Evolutionary conservation across 1,140 invertebrate species (phyloP).

Genomic region (Belonocnema kinseyi): DNA sequence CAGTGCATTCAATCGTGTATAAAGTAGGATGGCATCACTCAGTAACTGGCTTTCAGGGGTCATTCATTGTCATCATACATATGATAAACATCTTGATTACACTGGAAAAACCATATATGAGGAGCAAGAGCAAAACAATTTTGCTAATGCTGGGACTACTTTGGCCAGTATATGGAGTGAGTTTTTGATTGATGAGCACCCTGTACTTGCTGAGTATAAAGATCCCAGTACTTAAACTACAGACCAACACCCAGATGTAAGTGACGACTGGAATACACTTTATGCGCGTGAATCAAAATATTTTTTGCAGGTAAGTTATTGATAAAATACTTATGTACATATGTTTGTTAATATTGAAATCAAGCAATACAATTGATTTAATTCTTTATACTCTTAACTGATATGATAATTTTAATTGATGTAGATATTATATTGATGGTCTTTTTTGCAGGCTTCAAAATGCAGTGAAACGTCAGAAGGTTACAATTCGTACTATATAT

Average conservation of each 20-base stretch:
- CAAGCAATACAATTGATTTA: too few relatives aligned
- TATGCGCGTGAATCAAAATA: conserved; percentile 29
- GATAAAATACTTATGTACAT: too few relatives aligned
- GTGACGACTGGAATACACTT: conserved; percentile 11
- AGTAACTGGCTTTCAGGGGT: not conserved
- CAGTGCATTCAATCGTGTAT: not conserved
- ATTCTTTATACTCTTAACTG: not conserved
- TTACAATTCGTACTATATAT: too few relatives aligned
- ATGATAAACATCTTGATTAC: not conserved
- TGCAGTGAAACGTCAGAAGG: too few relatives aligned
- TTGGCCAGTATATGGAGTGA: not conserved
- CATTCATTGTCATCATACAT: not conserved
- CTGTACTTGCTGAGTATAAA: conserved; percentile 1
- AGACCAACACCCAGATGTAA: not conserved
- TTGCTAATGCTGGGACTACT: not conserved
- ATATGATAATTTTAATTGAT: too few relatives aligned
- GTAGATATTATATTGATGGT: too few relatives aligned
- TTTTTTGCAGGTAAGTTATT: conserved; percentile 27
- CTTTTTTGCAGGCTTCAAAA: too few relatives aligned
- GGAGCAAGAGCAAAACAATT: not conserved
- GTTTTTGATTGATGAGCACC: not conserved
- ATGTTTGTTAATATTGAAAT: too few relatives aligned
- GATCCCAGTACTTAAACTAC: not conserved
- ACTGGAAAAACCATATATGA: not conserved
- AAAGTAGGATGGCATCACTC: not conserved